phyloP scores from a whole-genome alignment of 2,113 vertebrate species.

The Limanda limanda region DNA sequence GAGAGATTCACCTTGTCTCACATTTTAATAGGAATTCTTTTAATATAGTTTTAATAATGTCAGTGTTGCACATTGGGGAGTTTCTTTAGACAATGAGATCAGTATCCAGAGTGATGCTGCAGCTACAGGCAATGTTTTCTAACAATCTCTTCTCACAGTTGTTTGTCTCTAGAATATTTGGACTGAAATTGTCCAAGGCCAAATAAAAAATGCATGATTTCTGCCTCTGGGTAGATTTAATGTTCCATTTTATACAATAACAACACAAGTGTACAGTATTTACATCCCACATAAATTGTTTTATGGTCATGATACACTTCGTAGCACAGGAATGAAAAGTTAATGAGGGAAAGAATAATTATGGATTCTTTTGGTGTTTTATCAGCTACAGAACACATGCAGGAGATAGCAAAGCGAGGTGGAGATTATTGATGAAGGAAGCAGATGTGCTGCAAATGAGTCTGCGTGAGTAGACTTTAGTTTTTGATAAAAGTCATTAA shows the following conservation, averaged over 20 bases:
- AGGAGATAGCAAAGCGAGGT: not conserved
- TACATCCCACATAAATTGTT: slow-evolving; percentile 6
- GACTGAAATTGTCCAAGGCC: slow-evolving; percentile 23
- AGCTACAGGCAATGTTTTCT: slow-evolving; percentile 18
- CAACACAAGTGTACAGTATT: slow-evolving; percentile 2
- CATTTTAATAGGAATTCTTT: slow-evolving; percentile 34
- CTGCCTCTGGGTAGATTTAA: slow-evolving; percentile 18
- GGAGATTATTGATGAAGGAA: not conserved
- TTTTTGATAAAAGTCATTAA: slow-evolving; percentile 16
- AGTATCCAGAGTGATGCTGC: slow-evolving; percentile 2
- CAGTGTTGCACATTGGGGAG: slow-evolving; percentile 4
- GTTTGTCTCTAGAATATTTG: slow-evolving; percentile 50
- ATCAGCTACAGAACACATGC: not conserved
- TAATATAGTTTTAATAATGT: slow-evolving; percentile 30
- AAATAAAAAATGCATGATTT: slow-evolving; percentile 66
- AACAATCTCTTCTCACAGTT: slow-evolving; percentile 14
- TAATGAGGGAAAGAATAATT: not conserved
- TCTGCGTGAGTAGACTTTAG: not conserved
- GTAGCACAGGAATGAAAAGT: not conserved
- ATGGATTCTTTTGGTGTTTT: not conserved
- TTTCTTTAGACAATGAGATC: slow-evolving; percentile 31
- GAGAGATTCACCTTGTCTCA: slow-evolving; percentile 1
- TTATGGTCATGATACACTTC: not conserved
- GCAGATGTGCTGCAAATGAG: not conserved
- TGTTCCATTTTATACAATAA: slow-evolving; percentile 32